These are phyloP conservation scores for Chloebia gouldiae DNA, from an alignment of 2,113 vertebrate genomes.

Conservation along the genomic window DNA sequence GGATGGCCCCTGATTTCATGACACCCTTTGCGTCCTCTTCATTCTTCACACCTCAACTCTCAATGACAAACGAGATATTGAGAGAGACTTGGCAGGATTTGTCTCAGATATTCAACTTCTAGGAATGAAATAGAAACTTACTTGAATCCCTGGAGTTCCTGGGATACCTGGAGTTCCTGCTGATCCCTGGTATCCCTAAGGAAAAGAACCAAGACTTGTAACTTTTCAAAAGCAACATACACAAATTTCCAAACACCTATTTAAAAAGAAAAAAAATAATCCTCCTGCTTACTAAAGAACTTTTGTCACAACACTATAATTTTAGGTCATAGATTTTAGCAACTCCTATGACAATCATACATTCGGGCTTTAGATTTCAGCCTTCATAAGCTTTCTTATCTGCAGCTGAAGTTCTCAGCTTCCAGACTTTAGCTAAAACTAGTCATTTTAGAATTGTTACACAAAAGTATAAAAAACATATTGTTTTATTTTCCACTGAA, in stretches of 20 bases:
- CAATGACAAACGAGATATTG: neutral
- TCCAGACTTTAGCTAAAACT: neutral
- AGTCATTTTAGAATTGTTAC: neutral
- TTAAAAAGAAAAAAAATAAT: neutral
- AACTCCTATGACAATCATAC: neutral
- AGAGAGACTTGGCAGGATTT: neutral
- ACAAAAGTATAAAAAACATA: neutral
- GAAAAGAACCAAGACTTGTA: neutral
- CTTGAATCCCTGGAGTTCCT: conserved; percentile 84
- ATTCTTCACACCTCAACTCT: neutral
- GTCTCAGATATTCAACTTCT: neutral
- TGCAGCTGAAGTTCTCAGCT: neutral
- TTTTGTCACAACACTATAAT: neutral
- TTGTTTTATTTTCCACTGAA: neutral
- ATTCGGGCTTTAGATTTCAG: neutral
- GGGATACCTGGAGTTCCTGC: conserved; percentile 82
- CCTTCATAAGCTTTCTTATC: neutral
- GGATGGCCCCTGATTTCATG: neutral
- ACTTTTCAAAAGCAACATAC: neutral
- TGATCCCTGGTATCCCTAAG: conserved; percentile 85
- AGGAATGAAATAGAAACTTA: conserved; percentile 47
- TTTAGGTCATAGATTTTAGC: neutral
- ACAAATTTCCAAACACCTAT: neutral
- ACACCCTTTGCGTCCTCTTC: neutral
- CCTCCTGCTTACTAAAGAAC: neutral